Evolutionary conservation across 2,113 vertebrate species (phyloP).

Genomic region (Cyphomyrus discorhynchus): DNA sequence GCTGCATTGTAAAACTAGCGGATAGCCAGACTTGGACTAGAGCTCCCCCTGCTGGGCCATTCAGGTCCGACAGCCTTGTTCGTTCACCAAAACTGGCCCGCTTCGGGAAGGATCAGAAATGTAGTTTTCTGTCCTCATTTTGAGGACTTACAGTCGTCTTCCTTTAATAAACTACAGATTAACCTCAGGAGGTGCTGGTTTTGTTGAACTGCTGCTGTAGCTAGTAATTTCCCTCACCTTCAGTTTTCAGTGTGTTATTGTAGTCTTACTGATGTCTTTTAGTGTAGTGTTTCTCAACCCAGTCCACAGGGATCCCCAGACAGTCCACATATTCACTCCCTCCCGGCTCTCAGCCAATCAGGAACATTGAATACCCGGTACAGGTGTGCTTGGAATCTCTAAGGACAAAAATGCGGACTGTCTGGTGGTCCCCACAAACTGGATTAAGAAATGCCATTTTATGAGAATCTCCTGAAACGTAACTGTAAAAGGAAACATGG

Average conservation of each 20-base stretch:
- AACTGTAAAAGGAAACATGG: not conserved
- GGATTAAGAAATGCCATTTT: not conserved
- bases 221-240: not conserved
- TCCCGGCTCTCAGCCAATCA: not conserved
- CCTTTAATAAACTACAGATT: not conserved
- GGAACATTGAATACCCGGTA: not conserved
- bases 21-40: not conserved
- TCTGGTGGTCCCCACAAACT: not conserved
- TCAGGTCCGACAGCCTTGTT: not conserved
- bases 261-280: not conserved
- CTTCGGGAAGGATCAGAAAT: not conserved
- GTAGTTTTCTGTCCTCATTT: not conserved
- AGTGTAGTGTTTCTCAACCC: not conserved
- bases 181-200: not conserved
- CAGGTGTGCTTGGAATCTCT: not conserved
- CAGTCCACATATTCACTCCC: not conserved
- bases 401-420: not conserved
- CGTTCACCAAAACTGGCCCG: not conserved
- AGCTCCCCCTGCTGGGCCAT: not conserved
- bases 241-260: not conserved
- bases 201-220: not conserved
- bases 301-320: not conserved
- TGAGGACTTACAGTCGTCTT: not conserved
- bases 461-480: not conserved
- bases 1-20: not conserved